These are phyloP conservation scores for Heliconius aoede DNA, from an alignment of 2,888 invertebrate genomes.

Conservation along the genomic window DNA sequence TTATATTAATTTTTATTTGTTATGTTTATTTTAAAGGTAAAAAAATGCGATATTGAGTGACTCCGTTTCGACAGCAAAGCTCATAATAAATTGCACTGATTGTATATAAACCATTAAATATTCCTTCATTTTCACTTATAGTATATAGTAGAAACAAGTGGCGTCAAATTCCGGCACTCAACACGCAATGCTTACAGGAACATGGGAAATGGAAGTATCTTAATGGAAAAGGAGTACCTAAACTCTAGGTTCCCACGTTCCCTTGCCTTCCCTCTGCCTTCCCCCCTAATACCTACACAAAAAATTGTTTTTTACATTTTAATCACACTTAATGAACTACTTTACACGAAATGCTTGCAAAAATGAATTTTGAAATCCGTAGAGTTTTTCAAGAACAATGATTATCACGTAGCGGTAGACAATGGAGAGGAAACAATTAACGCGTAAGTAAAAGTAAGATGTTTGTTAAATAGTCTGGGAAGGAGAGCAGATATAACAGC, in stretches of 20 bases:
- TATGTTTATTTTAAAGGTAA: too few species aligned
- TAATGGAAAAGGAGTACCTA: too few species aligned
- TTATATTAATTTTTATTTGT: too few species aligned
- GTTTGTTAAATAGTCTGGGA: constrained; percentile 39
- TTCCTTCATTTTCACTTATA: not conserved
- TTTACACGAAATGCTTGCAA: constrained; percentile 2
- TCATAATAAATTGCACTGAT: not conserved
- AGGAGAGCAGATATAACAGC: constrained; percentile 37
- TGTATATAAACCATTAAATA: not conserved
- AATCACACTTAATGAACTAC: constrained; percentile 24
- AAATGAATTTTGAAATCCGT: constrained; percentile 28
- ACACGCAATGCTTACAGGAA: too few species aligned
- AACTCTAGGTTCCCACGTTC: too few species aligned
- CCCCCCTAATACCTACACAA: not conserved
- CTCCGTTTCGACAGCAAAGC: not conserved
- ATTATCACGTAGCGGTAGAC: constrained; percentile 39
- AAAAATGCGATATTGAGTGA: not conserved
- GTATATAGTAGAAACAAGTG: not conserved
- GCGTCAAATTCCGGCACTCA: not conserved
- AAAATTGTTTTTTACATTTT: not conserved
- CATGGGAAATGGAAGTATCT: too few species aligned
- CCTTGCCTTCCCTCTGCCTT: too few species aligned
- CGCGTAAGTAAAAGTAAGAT: constrained; percentile 42
- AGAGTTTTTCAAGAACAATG: constrained; percentile 37
- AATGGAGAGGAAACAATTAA: constrained; percentile 42